Conservation (phyloP, 2,113 vertebrate species). For the Sylvietta virens region DNA sequence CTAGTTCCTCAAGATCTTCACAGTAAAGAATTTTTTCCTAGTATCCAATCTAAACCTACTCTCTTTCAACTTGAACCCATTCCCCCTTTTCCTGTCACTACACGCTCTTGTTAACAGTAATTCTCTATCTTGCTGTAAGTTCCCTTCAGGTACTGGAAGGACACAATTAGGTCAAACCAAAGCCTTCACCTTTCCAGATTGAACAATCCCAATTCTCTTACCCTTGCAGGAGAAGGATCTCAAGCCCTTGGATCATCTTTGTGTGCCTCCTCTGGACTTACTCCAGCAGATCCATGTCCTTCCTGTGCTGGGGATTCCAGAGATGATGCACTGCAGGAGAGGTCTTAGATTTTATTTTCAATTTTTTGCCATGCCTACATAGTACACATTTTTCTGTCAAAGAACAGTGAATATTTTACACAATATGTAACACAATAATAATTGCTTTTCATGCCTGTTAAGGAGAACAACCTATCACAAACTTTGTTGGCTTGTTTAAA, state of each 20-base stretch:
- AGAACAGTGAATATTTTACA: conserved; percentile 65
- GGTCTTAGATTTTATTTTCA: neutral
- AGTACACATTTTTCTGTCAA: conserved; percentile 66
- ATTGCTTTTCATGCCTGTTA: conserved; percentile 69
- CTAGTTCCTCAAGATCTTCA: neutral
- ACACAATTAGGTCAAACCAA: neutral
- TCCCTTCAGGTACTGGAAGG: neutral
- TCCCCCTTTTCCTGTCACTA: neutral
- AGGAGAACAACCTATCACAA: conserved; percentile 54
- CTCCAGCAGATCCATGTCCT: neutral
- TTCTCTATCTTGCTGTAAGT: neutral
- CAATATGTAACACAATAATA: conserved; percentile 44
- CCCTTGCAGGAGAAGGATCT: neutral
- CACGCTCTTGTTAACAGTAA: too few species aligned
- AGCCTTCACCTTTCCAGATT: neutral
- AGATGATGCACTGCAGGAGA: neutral
- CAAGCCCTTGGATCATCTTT: neutral
- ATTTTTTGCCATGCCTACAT: conserved; percentile 65
- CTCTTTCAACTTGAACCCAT: neutral
- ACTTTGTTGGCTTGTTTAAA: conserved; percentile 57
- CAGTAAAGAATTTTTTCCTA: neutral
- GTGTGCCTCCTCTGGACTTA: neutral
- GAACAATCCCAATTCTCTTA: neutral
- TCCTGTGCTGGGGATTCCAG: neutral
- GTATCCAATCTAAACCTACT: neutral